Evolutionary conservation across 2,113 vertebrate species (phyloP).

Genomic region (Pomatostomus ruficeps): DNA sequence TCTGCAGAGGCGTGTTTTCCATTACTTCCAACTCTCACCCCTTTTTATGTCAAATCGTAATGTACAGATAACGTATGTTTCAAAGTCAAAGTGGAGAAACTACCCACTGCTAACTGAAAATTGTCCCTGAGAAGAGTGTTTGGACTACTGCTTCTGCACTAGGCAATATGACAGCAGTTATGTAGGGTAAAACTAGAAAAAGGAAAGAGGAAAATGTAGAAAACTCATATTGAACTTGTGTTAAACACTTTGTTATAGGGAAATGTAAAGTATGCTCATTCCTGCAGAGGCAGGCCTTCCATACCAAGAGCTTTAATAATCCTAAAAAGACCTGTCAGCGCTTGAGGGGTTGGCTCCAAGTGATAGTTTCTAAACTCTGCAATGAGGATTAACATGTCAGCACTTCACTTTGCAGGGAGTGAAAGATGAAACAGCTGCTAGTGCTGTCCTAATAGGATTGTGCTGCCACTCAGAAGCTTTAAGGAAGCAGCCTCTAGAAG

Average conservation of each 20-base stretch:
- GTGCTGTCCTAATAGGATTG: not conserved
- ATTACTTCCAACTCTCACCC: not conserved
- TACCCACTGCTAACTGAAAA: not conserved
- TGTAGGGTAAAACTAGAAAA: not conserved
- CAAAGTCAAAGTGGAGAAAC: not conserved
- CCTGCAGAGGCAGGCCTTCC: not conserved
- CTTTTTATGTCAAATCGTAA: not conserved
- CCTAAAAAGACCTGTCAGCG: not conserved
- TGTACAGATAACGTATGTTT: not conserved
- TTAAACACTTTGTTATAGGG: not conserved
- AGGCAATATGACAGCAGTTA: not conserved
- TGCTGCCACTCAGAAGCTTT: not conserved
- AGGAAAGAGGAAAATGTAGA: not conserved
- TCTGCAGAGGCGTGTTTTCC: not conserved
- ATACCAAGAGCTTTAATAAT: not conserved
- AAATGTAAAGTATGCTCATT: not conserved
- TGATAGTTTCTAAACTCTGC: not conserved
- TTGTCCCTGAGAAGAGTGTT: not conserved
- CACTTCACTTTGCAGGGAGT: not conserved
- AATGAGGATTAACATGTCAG: not conserved
- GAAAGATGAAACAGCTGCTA: slow-evolving; percentile 20
- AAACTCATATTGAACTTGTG: not conserved
- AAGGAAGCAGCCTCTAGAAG: not conserved
- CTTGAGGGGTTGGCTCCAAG: not conserved
- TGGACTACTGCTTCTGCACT: not conserved